These are phyloP conservation scores for Lysandra coridon DNA, from an alignment of 2,888 invertebrate species.

Conservation along the genomic window DNA sequence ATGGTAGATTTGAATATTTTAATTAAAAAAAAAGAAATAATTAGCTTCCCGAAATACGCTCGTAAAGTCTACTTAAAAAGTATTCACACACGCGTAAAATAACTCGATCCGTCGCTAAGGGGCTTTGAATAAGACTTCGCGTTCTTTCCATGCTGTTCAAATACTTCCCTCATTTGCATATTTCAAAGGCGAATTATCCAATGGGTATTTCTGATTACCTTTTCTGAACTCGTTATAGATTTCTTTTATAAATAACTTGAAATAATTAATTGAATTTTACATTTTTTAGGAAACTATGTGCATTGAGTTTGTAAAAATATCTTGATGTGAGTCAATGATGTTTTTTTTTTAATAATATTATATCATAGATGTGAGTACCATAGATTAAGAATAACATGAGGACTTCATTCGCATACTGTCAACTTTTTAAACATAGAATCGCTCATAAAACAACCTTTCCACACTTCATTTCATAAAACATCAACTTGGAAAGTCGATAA, in stretches of 20 bases:
- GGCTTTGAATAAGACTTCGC: constrained; percentile 53
- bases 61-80: constrained; percentile 50
- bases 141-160: constrained; percentile 52
- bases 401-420: background rate
- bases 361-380: background rate
- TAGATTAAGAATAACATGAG: background rate
- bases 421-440: background rate
- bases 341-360: no score
- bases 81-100: constrained; percentile 57
- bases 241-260: background rate
- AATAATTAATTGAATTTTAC: background rate
- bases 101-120: constrained; percentile 52
- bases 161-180: constrained; percentile 54
- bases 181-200: constrained; percentile 46
- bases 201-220: background rate
- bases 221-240: background rate
- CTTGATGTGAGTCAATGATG: background rate
- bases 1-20: constrained; percentile 60
- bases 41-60: constrained; percentile 52
- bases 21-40: constrained; percentile 58
- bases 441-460: background rate
- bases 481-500: constrained; percentile 28
- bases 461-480: constrained; percentile 37
- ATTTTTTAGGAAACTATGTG: background rate
- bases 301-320: background rate